Evolutionary conservation across 2,113 vertebrate species (phyloP).

Genomic region (Haemorhous mexicanus): DNA sequence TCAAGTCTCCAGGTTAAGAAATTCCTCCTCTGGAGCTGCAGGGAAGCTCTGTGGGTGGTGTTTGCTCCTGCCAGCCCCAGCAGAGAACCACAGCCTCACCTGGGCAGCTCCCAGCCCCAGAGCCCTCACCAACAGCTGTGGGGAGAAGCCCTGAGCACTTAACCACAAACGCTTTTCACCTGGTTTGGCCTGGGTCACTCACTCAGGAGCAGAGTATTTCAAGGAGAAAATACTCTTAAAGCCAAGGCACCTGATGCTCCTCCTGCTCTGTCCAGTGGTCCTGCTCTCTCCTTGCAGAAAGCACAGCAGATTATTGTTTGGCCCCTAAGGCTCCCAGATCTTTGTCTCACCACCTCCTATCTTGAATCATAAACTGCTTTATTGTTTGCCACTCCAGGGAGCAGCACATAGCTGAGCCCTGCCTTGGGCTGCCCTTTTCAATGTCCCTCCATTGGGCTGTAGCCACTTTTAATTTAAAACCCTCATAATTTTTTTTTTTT

Average conservation of each 20-base stretch:
- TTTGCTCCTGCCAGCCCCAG: neutral
- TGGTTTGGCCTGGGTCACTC: fast-evolving
- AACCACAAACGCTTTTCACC: neutral
- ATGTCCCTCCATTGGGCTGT: neutral
- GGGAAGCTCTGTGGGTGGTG: fast-evolving
- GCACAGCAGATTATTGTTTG: neutral
- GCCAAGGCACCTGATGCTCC: fast-evolving
- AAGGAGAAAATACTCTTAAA: neutral
- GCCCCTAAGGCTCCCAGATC: neutral
- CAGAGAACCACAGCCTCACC: neutral
- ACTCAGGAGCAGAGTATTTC: neutral
- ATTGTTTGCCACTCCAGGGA: neutral
- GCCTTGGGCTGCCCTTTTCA: neutral
- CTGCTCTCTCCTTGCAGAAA: neutral
- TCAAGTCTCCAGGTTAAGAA: neutral
- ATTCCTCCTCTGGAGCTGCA: neutral
- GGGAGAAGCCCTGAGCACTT: neutral
- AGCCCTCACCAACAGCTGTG: fast-evolving
- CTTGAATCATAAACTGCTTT: neutral
- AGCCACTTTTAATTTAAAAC: neutral
- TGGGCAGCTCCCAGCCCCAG: fast-evolving
- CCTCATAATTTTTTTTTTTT: neutral
- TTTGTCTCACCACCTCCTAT: neutral
- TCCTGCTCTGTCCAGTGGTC: fast-evolving
- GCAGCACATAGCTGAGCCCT: fast-evolving